These are phyloP conservation scores for Iselma pallidipennis DNA, from an alignment of 2,888 invertebrate genomes.

Conservation along the genomic window DNA sequence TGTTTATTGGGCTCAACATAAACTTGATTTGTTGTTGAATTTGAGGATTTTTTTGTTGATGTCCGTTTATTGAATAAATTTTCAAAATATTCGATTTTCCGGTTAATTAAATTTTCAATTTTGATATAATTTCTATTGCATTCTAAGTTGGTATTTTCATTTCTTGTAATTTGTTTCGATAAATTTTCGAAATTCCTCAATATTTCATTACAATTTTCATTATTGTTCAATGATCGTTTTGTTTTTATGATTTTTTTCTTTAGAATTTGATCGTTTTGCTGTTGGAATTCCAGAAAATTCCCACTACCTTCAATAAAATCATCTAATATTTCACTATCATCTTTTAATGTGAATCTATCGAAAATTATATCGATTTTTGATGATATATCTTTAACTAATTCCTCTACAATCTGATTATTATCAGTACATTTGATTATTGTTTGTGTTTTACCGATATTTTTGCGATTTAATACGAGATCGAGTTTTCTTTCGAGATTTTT, in stretches of 20 bases:
- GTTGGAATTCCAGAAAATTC: conserved; percentile 19
- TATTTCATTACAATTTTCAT: neutral
- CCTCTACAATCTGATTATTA: conserved; percentile 47
- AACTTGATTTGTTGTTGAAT: neutral
- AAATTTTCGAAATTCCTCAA: neutral
- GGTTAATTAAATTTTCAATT: neutral
- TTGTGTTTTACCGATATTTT: conserved; percentile 29
- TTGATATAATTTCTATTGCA: neutral
- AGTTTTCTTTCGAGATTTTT: conserved; percentile 52
- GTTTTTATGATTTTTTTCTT: conserved; percentile 40
- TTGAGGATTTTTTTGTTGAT: neutral
- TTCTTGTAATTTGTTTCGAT: neutral
- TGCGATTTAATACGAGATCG: conserved; percentile 34
- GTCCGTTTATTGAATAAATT: neutral
- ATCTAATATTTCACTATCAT: conserved; percentile 37
- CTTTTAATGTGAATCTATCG: conserved; percentile 45
- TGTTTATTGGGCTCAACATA: conserved; percentile 33
- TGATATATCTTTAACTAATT: conserved; percentile 51
- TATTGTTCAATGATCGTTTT: conserved; percentile 32
- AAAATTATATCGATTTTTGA: conserved; percentile 55
- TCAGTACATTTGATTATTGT: conserved; percentile 49
- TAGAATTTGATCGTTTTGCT: conserved; percentile 31
- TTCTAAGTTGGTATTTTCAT: no score
- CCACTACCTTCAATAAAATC: conserved; percentile 32
- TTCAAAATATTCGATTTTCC: neutral